Base-by-base conservation (phyloP, 2,113 vertebrate species). In the Papio anubis region DNA sequence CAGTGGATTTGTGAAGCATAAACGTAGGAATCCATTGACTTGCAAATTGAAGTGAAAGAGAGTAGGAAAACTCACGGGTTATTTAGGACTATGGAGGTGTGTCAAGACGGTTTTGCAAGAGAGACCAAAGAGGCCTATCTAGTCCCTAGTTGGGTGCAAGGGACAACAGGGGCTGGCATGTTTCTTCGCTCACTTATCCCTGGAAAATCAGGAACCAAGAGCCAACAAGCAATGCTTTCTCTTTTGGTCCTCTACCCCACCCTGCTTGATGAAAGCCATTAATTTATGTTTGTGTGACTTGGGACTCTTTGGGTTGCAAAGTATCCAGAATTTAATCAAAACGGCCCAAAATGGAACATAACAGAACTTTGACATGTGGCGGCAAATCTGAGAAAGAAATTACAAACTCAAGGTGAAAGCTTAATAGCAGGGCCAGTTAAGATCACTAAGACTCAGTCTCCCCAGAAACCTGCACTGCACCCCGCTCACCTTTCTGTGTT, bases 1-100 rank as follows among this genome's bases (percentile, higher is more conserved):
- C 82, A 96, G 76, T 84, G 85, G 97, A 93, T 83, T 94, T 73
- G 38, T 84, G 96, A 98, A 97, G 96, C 96, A 87, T 95, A 96
- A 98, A 94, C 9, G 35, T 0, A 82, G 94, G 90, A 96, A 66
- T 93, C 97, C 97, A 98, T 82, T 94, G 93, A 96, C 84, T 20
- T 75, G 38, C 17, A 76, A 94, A 79, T 11, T 18, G 64, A 84
- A 85, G 25, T 59, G 45, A 76, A 95, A 70, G 68, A 45, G 0
- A 17, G 17, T 27, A 68, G 43, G 25, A 80, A 73, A 93, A 93
- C 48, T 18, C 40, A 61, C 16, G 35, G 21, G 17, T 50, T 68
- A 3, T 61, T 88, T 68, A 80, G 83, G 40, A 68, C 8, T 30
- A n/a, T 30, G 11, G n/a, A n/a, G n/a, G n/a, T n/a, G n/a, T n/a